Base-by-base conservation (phyloP, 2,888 invertebrate genomes). In the Mechanitis mazaeus region DNA sequence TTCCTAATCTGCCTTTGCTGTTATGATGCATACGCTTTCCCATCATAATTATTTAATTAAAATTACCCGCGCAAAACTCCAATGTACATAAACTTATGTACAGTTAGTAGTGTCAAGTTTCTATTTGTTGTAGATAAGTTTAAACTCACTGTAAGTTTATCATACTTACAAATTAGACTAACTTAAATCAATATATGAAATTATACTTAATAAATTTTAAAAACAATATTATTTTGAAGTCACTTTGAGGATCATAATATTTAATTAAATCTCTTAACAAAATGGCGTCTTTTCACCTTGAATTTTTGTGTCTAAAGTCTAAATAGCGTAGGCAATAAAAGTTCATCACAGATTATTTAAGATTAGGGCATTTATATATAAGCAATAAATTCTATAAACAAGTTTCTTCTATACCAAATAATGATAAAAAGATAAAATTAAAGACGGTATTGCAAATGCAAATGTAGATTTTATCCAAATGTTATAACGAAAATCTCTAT, bases 11-110 rank as follows among this genome's bases (percentile, higher is more conserved):
- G 55, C 87, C 90, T 73, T 89, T 90, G 68, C 80, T 90, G 65
- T 89, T 90, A 69, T 91, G 90, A 70, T 88, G 89, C 86, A 91
- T 90, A 74, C 90, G 80, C 71, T 91, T 91, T 12, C 90, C 90
- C 77, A 90, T 75, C 91, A 91, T 91, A 55, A 72, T 83, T 64
- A 20, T 60, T 58, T 45, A 76, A 66, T 85, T 75, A 71, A 85
- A 88, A 79, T 81, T 78, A 74, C 85, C 83, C 86, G 88, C 85
- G 82, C 71, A 80, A 50, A 80, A 75, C 66, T 70, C 62, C 69
- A 67, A 73, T 69, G 70, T 72, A 76, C 63, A 72, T 69, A 74
- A 67, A 75, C 54, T 68, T 67, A 70, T 58, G 67, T 66, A 64
- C 63, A 63, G 45, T 53, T 50, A 54, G 55, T 61, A 63, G 58